Conservation (phyloP, 2,888 invertebrate genomes). For the Liodrosophila aerea region DNA sequence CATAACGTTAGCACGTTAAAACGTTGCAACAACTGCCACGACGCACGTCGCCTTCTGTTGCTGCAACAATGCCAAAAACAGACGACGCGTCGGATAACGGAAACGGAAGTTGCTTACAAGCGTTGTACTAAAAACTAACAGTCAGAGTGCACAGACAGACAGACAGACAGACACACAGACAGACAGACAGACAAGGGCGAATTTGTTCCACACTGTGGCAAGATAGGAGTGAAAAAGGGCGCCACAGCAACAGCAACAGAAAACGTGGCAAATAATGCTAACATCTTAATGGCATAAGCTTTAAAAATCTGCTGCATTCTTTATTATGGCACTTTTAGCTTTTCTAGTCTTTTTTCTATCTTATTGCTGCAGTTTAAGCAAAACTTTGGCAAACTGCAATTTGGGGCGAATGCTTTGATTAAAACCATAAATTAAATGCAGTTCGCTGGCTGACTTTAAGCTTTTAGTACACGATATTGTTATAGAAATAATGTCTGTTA, state of each 20-base stretch:
- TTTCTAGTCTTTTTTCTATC: constrained; percentile 7
- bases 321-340: constrained; percentile 26
- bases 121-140: constrained; percentile 41
- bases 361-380: neutral
- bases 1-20: constrained; percentile 54
- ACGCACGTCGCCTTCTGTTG: constrained; percentile 25
- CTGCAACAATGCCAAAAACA: constrained; percentile 43
- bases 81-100: constrained; percentile 60
- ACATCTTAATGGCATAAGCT: constrained; percentile 50
- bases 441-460: no score
- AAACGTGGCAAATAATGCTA: constrained; percentile 3
- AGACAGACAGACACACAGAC: constrained; percentile 26
- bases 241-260: no score
- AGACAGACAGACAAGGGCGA: constrained; percentile 12
- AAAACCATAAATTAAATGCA: no score
- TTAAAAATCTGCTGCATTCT: constrained; percentile 50
- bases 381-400: no score
- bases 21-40: constrained; percentile 39
- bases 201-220: neutral
- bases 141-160: constrained; percentile 25
- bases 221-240: neutral
- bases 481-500: no score
- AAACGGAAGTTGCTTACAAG: constrained; percentile 75
- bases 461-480: no score
- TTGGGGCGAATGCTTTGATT: no score